These are phyloP conservation scores for Caerostris extrusa DNA, from an alignment of 1,140 invertebrate species.

Conservation along the genomic window DNA sequence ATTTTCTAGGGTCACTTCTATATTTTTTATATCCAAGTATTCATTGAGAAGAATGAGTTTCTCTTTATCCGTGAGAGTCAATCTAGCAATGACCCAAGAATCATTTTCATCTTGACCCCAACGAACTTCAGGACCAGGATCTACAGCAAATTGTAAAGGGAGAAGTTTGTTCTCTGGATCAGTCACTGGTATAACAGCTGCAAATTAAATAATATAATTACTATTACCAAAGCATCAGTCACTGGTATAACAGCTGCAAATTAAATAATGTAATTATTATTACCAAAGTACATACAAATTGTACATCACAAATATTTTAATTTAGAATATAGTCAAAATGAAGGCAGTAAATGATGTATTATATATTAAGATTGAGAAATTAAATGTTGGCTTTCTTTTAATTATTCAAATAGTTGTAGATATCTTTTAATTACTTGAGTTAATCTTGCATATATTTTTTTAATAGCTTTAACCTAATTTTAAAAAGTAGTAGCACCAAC, in stretches of 20 bases:
- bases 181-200: conserved; percentile 87
- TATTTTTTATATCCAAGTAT: conserved; percentile 86
- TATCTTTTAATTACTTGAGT: too few relatives aligned
- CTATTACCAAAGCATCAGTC: conserved; percentile 79
- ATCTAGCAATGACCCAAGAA: conserved; percentile 79
- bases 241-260: not conserved
- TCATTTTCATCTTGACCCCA: conserved; percentile 85
- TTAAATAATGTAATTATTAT: too few relatives aligned
- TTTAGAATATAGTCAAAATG: too few relatives aligned
- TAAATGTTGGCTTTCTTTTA: too few relatives aligned
- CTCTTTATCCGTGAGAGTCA: conserved; percentile 82
- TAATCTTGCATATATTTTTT: too few relatives aligned
- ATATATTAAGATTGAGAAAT: too few relatives aligned
- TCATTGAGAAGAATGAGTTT: conserved; percentile 84
- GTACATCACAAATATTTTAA: too few relatives aligned
- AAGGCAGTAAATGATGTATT: too few relatives aligned
- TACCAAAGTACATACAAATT: too few relatives aligned
- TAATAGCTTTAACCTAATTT: too few relatives aligned
- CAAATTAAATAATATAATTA: conserved; percentile 78
- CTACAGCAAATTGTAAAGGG: conserved; percentile 90
- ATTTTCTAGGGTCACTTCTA: conserved; percentile 34
- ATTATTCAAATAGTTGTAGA: too few relatives aligned
- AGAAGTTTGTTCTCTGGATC: conserved; percentile 87
- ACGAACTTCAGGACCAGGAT: conserved; percentile 89
- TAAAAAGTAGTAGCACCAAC: too few relatives aligned